Percentiles rank a stretch among this genome's conserved stretches.
Evolutionary conservation across 2,113 vertebrate genomes (phyloP).

Genomic region (Apus apus): DNA sequence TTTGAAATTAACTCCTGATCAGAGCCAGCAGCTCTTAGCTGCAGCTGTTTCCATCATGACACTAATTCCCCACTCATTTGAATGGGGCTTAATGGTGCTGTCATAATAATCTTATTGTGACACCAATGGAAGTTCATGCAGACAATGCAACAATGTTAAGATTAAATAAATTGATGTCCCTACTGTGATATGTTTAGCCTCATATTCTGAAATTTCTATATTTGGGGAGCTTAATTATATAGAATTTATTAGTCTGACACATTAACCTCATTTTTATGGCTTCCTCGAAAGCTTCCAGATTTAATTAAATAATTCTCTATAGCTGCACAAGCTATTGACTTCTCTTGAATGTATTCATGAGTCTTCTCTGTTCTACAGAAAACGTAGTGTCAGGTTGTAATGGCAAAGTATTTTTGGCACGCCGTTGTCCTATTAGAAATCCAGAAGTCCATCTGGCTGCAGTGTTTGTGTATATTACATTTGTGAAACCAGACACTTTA

Average conservation of each 20-base stretch:
- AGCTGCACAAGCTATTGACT: conserved; percentile 52
- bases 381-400: neutral
- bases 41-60: conserved; percentile 68
- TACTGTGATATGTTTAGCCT: conserved; percentile 52
- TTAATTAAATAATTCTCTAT: conserved; percentile 66
- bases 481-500: neutral
- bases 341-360: conserved; percentile 53
- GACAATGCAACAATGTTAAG: conserved; percentile 72
- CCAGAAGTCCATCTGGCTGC: conserved; percentile 1
- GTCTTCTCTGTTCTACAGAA: conserved; percentile 6
- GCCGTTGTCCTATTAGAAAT: neutral
- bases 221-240: conserved; percentile 66
- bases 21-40: conserved; percentile 64
- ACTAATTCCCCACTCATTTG: conserved; percentile 72
- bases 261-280: conserved; percentile 70
- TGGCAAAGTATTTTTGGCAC: conserved; percentile 8
- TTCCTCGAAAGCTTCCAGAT: conserved; percentile 50
- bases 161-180: conserved; percentile 73
- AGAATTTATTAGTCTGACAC: conserved; percentile 69
- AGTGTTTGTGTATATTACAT: neutral
- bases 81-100: conserved; percentile 66
- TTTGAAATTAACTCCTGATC: conserved; percentile 58
- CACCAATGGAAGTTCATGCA: conserved; percentile 66
- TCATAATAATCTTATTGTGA: conserved; percentile 72
- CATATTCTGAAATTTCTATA: conserved; percentile 63